A percentile compares a stretch with the other conserved stretches of the same genome.
Conservation (phyloP, 2,888 invertebrate genomes). For the Caenorhabditis panamensis region DNA sequence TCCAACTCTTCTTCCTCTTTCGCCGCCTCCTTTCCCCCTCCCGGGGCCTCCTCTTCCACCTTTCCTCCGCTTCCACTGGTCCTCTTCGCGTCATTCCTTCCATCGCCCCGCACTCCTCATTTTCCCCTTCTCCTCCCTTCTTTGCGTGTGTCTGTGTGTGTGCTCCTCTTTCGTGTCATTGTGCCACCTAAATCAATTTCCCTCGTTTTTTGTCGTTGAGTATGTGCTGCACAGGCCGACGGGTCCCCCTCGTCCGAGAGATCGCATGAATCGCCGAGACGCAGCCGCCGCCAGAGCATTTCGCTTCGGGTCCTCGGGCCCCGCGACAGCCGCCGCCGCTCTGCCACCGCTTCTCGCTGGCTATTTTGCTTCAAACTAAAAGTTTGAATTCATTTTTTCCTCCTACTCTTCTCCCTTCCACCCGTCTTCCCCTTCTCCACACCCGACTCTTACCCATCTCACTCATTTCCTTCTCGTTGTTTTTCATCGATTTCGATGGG, state of each 20-base stretch:
- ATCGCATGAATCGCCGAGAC: constrained; percentile 26
- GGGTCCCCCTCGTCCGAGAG: constrained; percentile 13
- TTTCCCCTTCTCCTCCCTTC: constrained; percentile 13
- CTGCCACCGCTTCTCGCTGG: constrained; percentile 44
- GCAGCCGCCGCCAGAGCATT: constrained; percentile 28
- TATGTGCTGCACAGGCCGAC: constrained; percentile 40
- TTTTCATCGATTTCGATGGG: background rate
- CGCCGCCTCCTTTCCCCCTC: constrained; percentile 11
- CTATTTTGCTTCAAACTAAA: constrained; percentile 51
- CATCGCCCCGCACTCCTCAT: constrained; percentile 18
- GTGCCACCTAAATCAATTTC: constrained; percentile 59
- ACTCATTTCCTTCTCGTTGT: background rate
- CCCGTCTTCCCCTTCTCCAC: constrained; percentile 20
- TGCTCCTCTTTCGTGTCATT: constrained; percentile 54
- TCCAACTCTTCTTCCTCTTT: constrained; percentile 42
- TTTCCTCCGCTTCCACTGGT: constrained; percentile 44
- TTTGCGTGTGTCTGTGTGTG: constrained; percentile 22
- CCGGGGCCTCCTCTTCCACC: too few species aligned
- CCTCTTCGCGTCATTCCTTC: background rate
- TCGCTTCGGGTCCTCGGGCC: constrained; percentile 27
- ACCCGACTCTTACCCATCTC: constrained; percentile 12
- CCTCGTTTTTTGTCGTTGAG: constrained; percentile 51
- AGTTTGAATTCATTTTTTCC: constrained; percentile 57
- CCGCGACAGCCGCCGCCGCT: constrained; percentile 39
- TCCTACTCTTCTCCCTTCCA: constrained; percentile 23